Evolutionary conservation across 2,113 vertebrate genomes (phyloP), one percentile per base, ranked within the genome.

Genomic region (Octodon degus): DNA sequence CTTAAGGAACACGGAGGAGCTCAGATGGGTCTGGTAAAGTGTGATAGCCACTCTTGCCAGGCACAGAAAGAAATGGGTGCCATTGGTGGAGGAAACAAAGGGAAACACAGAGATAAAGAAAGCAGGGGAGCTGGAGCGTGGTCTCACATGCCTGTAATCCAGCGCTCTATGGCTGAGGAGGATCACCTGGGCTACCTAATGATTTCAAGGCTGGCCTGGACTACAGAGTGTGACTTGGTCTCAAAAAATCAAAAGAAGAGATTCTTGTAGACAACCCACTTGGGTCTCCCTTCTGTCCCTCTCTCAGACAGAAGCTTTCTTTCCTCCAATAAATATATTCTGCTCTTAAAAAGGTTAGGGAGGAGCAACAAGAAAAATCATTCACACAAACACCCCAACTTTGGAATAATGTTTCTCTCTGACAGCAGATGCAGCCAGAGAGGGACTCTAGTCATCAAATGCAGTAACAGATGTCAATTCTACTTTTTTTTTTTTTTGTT

Each of bases 321-420:
- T 58, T 58, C 16, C 17, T 16, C 55, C 55, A 58, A 19, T 58
- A 58, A 58, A 58, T 58, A 58, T 58, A 58, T 58, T 58, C 55
- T 58, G 55, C 55, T 58, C 55, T 58, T 58, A 58, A 58, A 58
- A 58, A 58, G 55, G 55, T 58, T 22, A 55, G 53, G 11, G 55
- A 17, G 55, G 43, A 30, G 43, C 43, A 77, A 27, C 77, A 32
- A 70, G 60, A 14, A 67, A 74, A 90, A 93, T 40, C 55, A 43
- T 67, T 72, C 62, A 43, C 63, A 65, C 77, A 17, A 24, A 68
- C 63, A 24, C 22, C 37, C 58, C n/a, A 68, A 93, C 72, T 82
- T 90, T 92, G 43, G 77, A 86, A 77, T 95, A 63, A 77, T 12
- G 25, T 27, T 62, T 88, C n/a, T 74, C 47, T 62, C 53, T 74